A percentile compares a stretch with the other conserved stretches of the same genome.
Conservation (phyloP, 2,888 invertebrate genomes). For the Netelia inedita region DNA sequence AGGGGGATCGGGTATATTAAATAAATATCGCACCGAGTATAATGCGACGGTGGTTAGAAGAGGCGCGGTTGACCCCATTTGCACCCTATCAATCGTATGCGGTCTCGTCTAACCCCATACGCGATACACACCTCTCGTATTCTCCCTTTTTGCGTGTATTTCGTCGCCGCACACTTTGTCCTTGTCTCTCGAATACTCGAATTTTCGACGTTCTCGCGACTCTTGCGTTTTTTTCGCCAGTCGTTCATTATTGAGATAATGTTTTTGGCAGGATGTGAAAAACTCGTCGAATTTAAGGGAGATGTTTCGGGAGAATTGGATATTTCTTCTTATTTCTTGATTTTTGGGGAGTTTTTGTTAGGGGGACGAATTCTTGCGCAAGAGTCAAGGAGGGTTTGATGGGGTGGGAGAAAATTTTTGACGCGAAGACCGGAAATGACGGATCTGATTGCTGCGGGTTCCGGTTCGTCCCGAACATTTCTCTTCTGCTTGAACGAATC, state of each 20-base stretch:
- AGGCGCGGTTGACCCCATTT: slow-evolving; percentile 82
- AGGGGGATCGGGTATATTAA: slow-evolving; percentile 78
- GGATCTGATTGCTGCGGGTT: slow-evolving; percentile 56
- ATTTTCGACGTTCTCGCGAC: slow-evolving; percentile 6
- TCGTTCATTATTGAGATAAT: not conserved
- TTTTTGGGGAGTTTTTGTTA: too few species aligned
- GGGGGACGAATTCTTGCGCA: not conserved
- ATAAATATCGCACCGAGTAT: slow-evolving; percentile 84
- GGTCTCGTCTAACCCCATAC: slow-evolving; percentile 78
- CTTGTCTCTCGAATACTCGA: slow-evolving; percentile 55
- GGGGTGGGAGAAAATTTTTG: slow-evolving; percentile 37
- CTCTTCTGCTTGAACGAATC: slow-evolving; percentile 47
- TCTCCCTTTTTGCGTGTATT: slow-evolving; percentile 31
- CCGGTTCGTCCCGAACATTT: slow-evolving; percentile 31
- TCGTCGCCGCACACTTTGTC: slow-evolving; percentile 55
- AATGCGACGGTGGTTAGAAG: slow-evolving; percentile 79
- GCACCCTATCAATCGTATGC: slow-evolving; percentile 83
- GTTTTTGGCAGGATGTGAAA: not conserved
- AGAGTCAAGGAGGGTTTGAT: not conserved
- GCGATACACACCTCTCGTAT: slow-evolving; percentile 57
- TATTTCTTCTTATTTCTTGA: too few species aligned
- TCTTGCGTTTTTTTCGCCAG: not conserved
- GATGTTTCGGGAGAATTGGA: too few species aligned
- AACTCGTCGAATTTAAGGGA: too few species aligned
- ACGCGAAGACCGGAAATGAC: slow-evolving; percentile 47